Percentiles rank a stretch among this genome's conserved stretches.
Conservation (phyloP, 2,113 vertebrate genomes). For the Elephas maximus region DNA sequence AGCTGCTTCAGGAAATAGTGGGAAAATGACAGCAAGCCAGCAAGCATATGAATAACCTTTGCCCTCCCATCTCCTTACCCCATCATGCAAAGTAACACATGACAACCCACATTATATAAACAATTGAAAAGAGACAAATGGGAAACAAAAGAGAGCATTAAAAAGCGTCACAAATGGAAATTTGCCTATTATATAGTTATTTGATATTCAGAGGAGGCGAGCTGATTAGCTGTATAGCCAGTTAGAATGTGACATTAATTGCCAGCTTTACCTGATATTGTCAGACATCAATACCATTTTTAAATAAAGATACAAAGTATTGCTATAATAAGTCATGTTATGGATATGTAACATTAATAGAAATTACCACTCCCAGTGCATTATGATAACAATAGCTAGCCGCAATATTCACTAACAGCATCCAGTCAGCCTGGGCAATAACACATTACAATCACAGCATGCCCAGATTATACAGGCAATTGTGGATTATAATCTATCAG, state of each 20-base stretch:
- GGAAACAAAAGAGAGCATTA: constrained; percentile 78
- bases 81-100: constrained; percentile 83
- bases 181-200: constrained; percentile 79
- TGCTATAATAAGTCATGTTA: constrained; percentile 83
- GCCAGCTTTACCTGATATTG: constrained; percentile 80
- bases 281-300: constrained; percentile 80
- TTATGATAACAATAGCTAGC: constrained; percentile 82
- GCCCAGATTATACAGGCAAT: constrained; percentile 56
- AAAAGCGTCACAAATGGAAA: constrained; percentile 85
- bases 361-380: constrained; percentile 70
- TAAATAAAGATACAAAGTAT: constrained; percentile 80
- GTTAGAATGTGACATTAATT: constrained; percentile 89
- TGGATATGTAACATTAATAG: constrained; percentile 84
- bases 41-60: constrained; percentile 70
- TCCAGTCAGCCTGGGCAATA: constrained; percentile 67
- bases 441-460: constrained; percentile 85
- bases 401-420: constrained; percentile 84
- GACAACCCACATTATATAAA: constrained; percentile 74
- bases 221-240: constrained; percentile 83
- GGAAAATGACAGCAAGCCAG: constrained; percentile 66
- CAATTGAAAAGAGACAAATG: constrained; percentile 69
- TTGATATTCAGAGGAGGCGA: constrained; percentile 82
- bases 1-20: constrained; percentile 58
- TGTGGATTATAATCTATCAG: constrained; percentile 25
- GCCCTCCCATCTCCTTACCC: constrained; percentile 65